Evolutionary conservation across 2,113 vertebrate species (phyloP), one percentile per base, ranked within the genome.

Genomic region (Nibea coibor): DNA sequence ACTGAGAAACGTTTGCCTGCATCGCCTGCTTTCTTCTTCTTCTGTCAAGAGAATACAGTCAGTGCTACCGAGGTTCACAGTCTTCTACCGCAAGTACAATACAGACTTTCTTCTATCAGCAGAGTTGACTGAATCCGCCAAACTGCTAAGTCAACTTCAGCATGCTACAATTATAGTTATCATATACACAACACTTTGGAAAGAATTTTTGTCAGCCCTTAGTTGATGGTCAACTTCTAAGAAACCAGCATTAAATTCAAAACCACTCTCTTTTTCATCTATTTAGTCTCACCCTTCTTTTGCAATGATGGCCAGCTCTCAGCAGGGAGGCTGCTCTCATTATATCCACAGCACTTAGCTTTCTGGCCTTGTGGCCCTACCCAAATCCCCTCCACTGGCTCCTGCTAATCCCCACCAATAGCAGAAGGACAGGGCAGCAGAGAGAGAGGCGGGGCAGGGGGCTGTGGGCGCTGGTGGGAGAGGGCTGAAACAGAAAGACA

Each of bases 331-430:
- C 86, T 69, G 85, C 88, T 91, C 59, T 79, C 59, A 83, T 91
- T 92, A 89, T 90, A 88, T 90, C 82, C 82, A 84, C 82, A 89
- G 72, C 88, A 91, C 92, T 94, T 92, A 92, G 89, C 90, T 92
- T 92, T 87, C 83, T 92, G 92, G 89, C 91, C 87, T 89, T 83
- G 87, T 87, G 85, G 87, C 77, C 85, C 82, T 83, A 39, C 88
- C 83, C 80, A 92, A 93, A 92, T 91, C 89, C 90, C 86, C 86
- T 88, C 72, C 10, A 56, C 73, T 88, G 82, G 88, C 85, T 91
- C 63, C 84, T 72, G 81, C 88, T 93, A 92, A 93, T 92, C 90
- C 86, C 67, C 70, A 70, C 75, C 86, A 87, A 86, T 85, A 75
- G 91, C 83, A 66, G 75, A 85, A 81, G 79, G 85, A 87, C 80